Conservation (phyloP, 2,797 vertebrate genomes). For the Cossypha niveicapilla region DNA sequence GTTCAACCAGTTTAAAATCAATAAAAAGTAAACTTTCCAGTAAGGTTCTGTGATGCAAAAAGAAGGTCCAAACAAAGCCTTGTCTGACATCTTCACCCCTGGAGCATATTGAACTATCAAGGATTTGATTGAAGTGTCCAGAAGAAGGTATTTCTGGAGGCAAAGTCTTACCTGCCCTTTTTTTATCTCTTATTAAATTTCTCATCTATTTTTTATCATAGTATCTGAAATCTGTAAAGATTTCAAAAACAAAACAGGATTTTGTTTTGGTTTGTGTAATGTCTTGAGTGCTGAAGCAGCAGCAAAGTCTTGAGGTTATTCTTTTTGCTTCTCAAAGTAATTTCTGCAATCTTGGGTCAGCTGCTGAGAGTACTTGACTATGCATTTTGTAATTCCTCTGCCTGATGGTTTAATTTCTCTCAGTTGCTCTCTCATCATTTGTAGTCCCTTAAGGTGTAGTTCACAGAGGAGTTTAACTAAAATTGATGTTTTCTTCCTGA, state of each 20-base stretch:
- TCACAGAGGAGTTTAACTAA: not conserved
- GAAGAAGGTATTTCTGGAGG: not conserved
- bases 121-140: not conserved
- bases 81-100: not conserved
- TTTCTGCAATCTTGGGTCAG: not conserved
- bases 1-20: not conserved
- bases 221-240: not conserved
- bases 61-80: not conserved
- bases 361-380: not conserved
- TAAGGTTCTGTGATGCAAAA: not conserved
- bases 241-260: not conserved
- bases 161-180: not conserved
- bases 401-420: not conserved
- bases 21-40: not conserved
- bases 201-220: not conserved
- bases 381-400: not conserved
- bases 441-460: not conserved
- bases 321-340: not conserved
- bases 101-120: not conserved
- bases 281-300: not conserved
- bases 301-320: not conserved
- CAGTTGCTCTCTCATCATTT: not conserved
- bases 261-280: not conserved
- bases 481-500: not conserved
- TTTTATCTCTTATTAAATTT: not conserved